Percentiles rank a stretch among this genome's conserved stretches.
Conservation (phyloP, 92 coral and sea anemone genomes). For the Porites rus region DNA sequence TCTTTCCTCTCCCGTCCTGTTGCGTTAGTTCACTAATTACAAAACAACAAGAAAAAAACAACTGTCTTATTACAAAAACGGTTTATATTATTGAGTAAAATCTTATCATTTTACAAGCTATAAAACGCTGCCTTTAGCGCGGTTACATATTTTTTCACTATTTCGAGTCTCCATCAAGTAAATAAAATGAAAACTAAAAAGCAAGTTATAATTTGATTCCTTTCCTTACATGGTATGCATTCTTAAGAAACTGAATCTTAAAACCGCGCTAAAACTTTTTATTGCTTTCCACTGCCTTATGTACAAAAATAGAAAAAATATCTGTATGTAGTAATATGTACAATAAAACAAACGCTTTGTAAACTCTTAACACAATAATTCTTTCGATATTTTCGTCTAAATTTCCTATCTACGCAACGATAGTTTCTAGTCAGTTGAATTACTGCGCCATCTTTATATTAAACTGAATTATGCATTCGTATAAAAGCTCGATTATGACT, state of each 20-base stretch:
- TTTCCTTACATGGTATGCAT: conserved; percentile 22
- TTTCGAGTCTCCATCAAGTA: not conserved
- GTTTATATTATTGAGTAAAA: conserved; percentile 27
- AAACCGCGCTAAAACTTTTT: conserved; percentile 17
- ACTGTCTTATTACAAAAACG: not conserved
- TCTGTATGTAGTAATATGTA: conserved; percentile 37
- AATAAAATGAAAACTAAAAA: not conserved
- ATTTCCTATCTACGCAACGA: not conserved
- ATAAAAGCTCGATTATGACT: not conserved
- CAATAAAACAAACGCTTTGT: conserved; percentile 46
- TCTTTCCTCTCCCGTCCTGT: too few relatives aligned
- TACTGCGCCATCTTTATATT: not conserved
- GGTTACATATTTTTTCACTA: not conserved
- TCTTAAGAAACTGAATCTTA: not conserved
- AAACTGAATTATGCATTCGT: not conserved
- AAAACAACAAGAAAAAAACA: too few relatives aligned
- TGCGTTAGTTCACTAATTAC: not conserved
- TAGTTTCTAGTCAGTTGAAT: not conserved
- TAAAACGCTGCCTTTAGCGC: not conserved
- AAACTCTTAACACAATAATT: not conserved
- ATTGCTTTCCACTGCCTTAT: conserved; percentile 21
- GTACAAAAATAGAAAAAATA: conserved; percentile 65
- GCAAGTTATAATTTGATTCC: not conserved
- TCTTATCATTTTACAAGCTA: not conserved
- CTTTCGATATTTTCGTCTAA: not conserved